These are phyloP conservation scores for Pomatostomus ruficeps DNA, from an alignment of 2,113 vertebrate species.

Conservation along the genomic window DNA sequence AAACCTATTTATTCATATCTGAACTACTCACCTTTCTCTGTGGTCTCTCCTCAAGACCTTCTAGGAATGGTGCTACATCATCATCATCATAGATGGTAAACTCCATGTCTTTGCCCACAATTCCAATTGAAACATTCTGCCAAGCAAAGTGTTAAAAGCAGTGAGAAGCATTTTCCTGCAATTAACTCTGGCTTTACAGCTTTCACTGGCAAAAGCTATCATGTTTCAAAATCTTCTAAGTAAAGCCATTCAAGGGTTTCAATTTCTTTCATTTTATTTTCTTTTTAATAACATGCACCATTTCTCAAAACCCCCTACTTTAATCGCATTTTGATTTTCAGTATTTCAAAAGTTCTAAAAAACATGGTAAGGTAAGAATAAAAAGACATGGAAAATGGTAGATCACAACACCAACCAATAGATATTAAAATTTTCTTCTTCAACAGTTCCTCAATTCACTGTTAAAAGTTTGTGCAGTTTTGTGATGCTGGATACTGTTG, in stretches of 20 bases:
- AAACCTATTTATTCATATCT: background rate
- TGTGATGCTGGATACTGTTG: background rate
- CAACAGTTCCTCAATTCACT: background rate
- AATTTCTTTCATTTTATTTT: background rate
- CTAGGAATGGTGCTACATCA: constrained; percentile 89
- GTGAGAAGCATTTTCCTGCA: background rate
- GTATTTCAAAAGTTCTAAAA: background rate
- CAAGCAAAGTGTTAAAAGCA: background rate
- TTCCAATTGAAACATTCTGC: constrained; percentile 95
- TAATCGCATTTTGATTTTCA: background rate
- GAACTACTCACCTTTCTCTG: constrained; percentile 85
- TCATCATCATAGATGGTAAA: constrained; percentile 97
- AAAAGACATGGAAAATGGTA: background rate
- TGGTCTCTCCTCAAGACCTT: constrained; percentile 95
- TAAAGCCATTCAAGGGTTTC: background rate
- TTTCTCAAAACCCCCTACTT: background rate
- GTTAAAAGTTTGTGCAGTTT: background rate
- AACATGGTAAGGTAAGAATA: background rate
- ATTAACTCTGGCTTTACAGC: background rate
- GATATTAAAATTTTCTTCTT: background rate
- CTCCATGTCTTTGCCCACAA: constrained; percentile 95
- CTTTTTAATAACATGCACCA: background rate
- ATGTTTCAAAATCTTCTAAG: background rate
- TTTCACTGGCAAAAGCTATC: background rate
- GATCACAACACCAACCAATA: background rate